Conservation (phyloP, 2,797 vertebrate genomes). For the Hapalemur alaotrensis region DNA sequence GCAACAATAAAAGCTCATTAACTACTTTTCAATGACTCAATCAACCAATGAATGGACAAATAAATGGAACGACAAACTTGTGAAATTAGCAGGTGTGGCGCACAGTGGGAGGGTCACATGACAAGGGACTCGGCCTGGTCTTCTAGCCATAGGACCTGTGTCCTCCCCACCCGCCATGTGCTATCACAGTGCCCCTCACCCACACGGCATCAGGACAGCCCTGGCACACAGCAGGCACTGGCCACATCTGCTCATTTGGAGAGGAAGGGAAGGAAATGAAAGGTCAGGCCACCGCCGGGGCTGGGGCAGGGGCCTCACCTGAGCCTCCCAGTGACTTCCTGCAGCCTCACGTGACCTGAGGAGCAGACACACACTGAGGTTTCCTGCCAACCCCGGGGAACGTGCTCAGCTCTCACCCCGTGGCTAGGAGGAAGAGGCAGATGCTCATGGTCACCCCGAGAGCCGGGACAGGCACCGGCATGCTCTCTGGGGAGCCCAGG, state of each 20-base stretch:
- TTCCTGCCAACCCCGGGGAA: not conserved
- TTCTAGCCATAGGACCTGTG: not conserved
- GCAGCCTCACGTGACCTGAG: not conserved
- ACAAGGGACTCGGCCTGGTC: not conserved
- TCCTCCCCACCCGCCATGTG: not conserved
- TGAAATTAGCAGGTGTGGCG: not conserved
- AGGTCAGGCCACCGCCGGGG: not conserved
- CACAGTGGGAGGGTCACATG: not conserved
- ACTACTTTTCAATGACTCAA: not conserved
- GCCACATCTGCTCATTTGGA: fast-evolving
- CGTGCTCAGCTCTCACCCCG: fast-evolving
- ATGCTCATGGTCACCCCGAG: not conserved
- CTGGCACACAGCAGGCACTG: fast-evolving
- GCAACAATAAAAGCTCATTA: not conserved
- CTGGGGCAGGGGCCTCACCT: not conserved
- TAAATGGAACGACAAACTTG: not conserved
- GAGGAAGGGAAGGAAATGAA: not conserved
- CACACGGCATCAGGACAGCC: fast-evolving
- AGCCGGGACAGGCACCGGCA: fast-evolving
- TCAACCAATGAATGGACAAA: not conserved
- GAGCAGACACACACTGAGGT: not conserved
- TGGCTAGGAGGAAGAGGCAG: not conserved
- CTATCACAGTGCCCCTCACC: fast-evolving
- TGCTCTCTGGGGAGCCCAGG: not conserved
- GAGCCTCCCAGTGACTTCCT: not conserved